Base-by-base conservation (phyloP, 2,113 vertebrate species). In the Prolemur simus region DNA sequence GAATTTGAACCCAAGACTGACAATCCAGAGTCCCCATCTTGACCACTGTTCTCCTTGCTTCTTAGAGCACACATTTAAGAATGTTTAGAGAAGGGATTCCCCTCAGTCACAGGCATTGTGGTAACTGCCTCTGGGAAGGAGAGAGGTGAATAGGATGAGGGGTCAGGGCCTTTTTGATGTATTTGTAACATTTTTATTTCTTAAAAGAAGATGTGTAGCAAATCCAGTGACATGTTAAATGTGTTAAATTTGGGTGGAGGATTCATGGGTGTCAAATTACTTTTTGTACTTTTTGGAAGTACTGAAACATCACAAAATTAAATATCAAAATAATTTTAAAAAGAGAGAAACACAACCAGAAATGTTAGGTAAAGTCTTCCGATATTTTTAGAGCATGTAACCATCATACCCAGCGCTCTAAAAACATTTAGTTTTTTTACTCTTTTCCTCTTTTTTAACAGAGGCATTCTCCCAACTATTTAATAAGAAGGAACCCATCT, bases 211-310 rank as follows among this genome's bases (percentile, higher is more conserved):
- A 47, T 42, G 45, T 45, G 7, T 8, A 45, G 87, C 34, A 82
- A 80, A 69, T 80, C 54, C n/a, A 71, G 60, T 56, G 60, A 91
- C 21, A 13, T 60, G 49, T 42, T 69, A 96, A 91, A 94, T 88
- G 60, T 54, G 49, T 47, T 69, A 96, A 91, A 94, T 88, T 66
- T 58, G 69, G 71, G 39, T 94, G 84, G 80, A 89, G 39, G 39
- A 69, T 17, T 86, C 77, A 49, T 81, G 64, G 42, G 34, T 82
- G 3, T 96, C 42, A 84, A 87, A 39, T 91, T 82, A 47, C 42
- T 90, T 89, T 91, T 89, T 77, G 52, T 60, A 54, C 12, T 68
- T 42, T 89, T 71, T 39, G 73, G 76, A 90, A 73, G 69, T 42
- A 91, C 63, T n/a, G 27, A 45, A 81, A 21, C n/a, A 45, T 42